A percentile compares a stretch with the other conserved stretches of the same genome.
Evolutionary conservation across 2,888 invertebrate species (phyloP).

Genomic region (Flabesymbios commensalis): DNA sequence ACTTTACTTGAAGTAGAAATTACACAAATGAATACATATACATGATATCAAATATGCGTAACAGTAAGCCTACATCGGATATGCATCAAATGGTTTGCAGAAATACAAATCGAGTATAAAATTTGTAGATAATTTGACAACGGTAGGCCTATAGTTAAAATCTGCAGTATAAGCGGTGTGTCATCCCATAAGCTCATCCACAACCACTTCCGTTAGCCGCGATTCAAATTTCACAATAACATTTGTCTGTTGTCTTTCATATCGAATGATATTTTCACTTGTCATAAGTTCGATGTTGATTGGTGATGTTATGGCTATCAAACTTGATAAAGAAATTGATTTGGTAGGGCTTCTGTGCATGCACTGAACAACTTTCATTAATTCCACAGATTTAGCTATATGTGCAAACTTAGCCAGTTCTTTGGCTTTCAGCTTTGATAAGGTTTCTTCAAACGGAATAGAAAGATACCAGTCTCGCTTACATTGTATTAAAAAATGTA

Average conservation of each 20-base stretch:
- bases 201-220: background rate
- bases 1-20: too few species aligned
- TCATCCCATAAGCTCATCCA: too few species aligned
- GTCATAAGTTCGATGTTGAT: conserved; percentile 14
- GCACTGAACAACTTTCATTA: conserved; percentile 17
- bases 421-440: conserved; percentile 12
- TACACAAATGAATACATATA: too few species aligned
- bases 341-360: conserved; percentile 11
- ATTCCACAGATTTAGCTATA: conserved; percentile 10
- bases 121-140: too few species aligned
- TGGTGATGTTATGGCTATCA: conserved; percentile 14
- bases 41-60: too few species aligned
- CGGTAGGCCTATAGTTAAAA: too few species aligned
- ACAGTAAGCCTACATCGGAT: too few species aligned
- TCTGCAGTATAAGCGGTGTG: too few species aligned
- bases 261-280: conserved; percentile 17
- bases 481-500: conserved; percentile 22
- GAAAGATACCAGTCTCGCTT: conserved; percentile 22
- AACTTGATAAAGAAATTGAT: conserved; percentile 13
- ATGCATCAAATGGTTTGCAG: too few species aligned
- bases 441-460: conserved; percentile 9
- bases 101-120: too few species aligned
- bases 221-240: background rate
- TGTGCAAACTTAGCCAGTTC: conserved; percentile 30
- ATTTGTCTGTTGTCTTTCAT: background rate